A percentile compares a stretch with the other conserved stretches of the same genome.
Evolutionary conservation across 2,888 invertebrate genomes (phyloP).

Genomic region (Aphrophora alni): DNA sequence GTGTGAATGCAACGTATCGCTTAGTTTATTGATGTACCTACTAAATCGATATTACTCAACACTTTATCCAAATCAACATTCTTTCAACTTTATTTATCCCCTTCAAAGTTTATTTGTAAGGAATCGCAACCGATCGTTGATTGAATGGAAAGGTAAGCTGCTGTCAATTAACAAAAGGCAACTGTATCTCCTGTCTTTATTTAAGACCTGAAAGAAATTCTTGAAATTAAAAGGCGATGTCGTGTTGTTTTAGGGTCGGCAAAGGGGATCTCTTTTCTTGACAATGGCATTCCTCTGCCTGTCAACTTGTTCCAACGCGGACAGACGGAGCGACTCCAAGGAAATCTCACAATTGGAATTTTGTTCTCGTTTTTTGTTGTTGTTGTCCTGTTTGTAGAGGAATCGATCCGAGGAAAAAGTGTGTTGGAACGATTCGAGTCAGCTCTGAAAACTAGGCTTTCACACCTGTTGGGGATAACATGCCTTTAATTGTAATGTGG

Average conservation of each 20-base stretch:
- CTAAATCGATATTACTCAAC: too few species aligned
- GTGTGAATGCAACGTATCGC: too few species aligned
- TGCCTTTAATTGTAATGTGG: too few species aligned
- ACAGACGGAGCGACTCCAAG: neutral
- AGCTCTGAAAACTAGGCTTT: neutral
- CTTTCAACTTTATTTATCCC: too few species aligned
- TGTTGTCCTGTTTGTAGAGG: neutral
- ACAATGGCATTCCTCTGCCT: slow-evolving; percentile 32
- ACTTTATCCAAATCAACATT: too few species aligned
- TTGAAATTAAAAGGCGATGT: slow-evolving; percentile 39
- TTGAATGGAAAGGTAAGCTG: neutral
- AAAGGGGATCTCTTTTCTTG: neutral
- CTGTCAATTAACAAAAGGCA: slow-evolving; percentile 33
- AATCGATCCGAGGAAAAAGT: slow-evolving; percentile 3
- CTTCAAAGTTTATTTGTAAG: neutral
- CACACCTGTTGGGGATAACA: too few species aligned
- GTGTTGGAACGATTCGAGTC: neutral
- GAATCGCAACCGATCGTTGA: neutral
- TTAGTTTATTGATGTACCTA: too few species aligned
- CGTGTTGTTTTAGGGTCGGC: slow-evolving; percentile 26
- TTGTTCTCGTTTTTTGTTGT: neutral
- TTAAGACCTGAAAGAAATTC: slow-evolving; percentile 37
- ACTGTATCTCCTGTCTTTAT: slow-evolving; percentile 32
- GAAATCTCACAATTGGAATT: slow-evolving; percentile 14
- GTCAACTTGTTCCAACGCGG: neutral